phyloP scores from a whole-genome alignment of 2,888 invertebrate genomes.

The Priocnemis perturbator region DNA sequence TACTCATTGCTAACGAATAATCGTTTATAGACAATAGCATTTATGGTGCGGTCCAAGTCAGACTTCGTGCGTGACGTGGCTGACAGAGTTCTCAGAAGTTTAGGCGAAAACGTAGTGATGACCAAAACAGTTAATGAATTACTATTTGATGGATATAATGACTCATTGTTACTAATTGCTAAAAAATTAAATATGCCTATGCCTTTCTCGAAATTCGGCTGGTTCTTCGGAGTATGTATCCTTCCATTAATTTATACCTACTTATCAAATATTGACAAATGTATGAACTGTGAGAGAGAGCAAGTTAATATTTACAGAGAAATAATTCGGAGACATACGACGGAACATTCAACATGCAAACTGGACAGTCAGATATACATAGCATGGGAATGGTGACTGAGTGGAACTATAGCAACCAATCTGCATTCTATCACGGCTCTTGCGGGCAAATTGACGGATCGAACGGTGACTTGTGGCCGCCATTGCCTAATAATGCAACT shows the following conservation, averaged over 20 bases:
- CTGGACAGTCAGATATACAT: slow-evolving; percentile 81
- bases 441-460: slow-evolving; percentile 85
- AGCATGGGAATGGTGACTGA: slow-evolving; percentile 82
- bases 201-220: slow-evolving; percentile 88
- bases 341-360: slow-evolving; percentile 86
- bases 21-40: slow-evolving; percentile 80
- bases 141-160: slow-evolving; percentile 89
- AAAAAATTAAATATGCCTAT: slow-evolving; percentile 78
- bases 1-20: slow-evolving; percentile 2
- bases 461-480: slow-evolving; percentile 89
- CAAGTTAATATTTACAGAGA: slow-evolving; percentile 77
- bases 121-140: slow-evolving; percentile 82
- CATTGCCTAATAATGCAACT: slow-evolving; percentile 78
- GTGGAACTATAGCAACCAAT: slow-evolving; percentile 82
- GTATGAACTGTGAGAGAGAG: not conserved
- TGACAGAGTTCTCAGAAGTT: slow-evolving; percentile 78
- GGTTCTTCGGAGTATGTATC: slow-evolving; percentile 85
- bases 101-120: slow-evolving; percentile 78
- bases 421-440: slow-evolving; percentile 78
- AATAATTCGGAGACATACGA: slow-evolving; percentile 85
- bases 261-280: not conserved
- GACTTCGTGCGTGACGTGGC: slow-evolving; percentile 75
- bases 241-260: not conserved
- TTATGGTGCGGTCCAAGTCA: slow-evolving; percentile 77
- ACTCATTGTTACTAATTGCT: slow-evolving; percentile 81